Conservation (phyloP, 2,797 vertebrate species). For the Monodelphis domestica region DNA sequence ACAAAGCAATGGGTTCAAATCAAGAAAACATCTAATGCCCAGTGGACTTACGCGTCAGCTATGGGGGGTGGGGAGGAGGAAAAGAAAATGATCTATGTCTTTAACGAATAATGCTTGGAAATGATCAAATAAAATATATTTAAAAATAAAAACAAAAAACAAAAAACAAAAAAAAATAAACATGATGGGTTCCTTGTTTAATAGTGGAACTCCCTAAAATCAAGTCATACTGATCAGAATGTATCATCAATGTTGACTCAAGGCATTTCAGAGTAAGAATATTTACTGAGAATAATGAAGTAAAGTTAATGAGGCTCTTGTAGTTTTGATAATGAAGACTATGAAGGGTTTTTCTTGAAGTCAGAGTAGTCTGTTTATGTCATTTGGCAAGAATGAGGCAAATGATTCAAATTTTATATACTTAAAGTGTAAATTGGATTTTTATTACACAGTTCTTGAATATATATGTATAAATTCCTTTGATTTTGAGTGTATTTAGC, state of each 20-base stretch:
- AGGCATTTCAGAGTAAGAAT: neutral
- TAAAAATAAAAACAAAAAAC: too few species aligned
- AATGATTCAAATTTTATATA: neutral
- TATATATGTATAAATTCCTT: neutral
- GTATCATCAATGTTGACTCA: neutral
- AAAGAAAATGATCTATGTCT: too few species aligned
- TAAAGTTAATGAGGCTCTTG: neutral
- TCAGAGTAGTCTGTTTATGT: slow-evolving; percentile 5
- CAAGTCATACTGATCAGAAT: neutral
- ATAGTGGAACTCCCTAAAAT: neutral
- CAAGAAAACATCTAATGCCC: too few species aligned
- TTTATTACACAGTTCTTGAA: neutral
- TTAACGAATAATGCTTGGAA: too few species aligned
- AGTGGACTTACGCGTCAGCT: too few species aligned
- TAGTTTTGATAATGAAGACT: neutral
- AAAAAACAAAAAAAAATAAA: too few species aligned
- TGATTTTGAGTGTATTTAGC: neutral
- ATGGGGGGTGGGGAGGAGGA: too few species aligned
- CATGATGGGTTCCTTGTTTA: neutral
- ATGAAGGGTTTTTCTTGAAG: neutral
- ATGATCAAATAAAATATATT: too few species aligned
- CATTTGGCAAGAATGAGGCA: neutral
- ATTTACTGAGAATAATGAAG: neutral
- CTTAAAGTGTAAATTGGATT: neutral
- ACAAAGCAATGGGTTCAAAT: too few species aligned